Evolutionary conservation across 2,888 invertebrate genomes (phyloP), one percentile per base, ranked within the genome.

Genomic region (Cistogaster globosa): DNA sequence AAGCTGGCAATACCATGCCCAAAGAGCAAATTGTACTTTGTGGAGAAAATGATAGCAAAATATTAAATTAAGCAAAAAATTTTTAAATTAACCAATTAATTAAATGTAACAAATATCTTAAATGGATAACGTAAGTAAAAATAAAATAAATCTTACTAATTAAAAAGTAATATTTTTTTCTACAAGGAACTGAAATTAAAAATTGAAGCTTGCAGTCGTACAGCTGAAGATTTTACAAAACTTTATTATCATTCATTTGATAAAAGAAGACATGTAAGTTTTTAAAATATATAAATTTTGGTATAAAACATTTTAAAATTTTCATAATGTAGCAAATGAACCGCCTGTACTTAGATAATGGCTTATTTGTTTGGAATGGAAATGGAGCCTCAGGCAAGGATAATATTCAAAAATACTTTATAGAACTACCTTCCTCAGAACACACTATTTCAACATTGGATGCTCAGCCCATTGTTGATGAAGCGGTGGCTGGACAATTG

Each of bases 341-440:
- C 0, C 96, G 96, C 89, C 93, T 98, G 58, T 98, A 98, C 90
- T 93, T 97, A 88, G 97, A 97, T 62, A 95, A 95, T 32, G 97
- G 96, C 8, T 93, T 96, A n/a, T 93, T 98, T 71, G 95, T 97
- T 60, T 99, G 98, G 98, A 98, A 98, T 93, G 98, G 98, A 38
- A 97, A 97, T 92, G 96, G 96, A 8, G 94, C 96, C 0, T 95
- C 94, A 74, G 97, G 97, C 8, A 96, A 95, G 89, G 96, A 96
- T 48, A 95, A 95, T 85, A 97, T 99, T 78, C 96, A 97, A 89
- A 97, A 97, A 89, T 98, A 97, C 90, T 95, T 97, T 86, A 95
- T 96, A 90, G 96, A 96, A 87, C 93, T 98, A 78, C 98, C 98
- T 2, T 92, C 95, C 0, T 96, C 97, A 22, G 96, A 96, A 87